Base-by-base conservation (phyloP, 2,797 vertebrate genomes). In the Australoheros facetus region DNA sequence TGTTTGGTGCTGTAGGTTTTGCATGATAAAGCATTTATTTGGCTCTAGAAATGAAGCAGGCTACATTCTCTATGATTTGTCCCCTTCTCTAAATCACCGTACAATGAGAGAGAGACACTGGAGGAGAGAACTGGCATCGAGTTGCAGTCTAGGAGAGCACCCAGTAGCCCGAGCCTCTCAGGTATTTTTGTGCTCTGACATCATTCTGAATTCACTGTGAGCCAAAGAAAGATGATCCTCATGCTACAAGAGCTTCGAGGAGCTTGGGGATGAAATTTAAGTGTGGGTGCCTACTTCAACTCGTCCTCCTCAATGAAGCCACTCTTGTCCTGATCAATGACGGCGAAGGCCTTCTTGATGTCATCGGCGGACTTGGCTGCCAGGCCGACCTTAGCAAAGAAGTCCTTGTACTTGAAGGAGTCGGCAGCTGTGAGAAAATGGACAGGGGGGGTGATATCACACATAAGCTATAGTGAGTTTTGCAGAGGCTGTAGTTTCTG, bases 221-320 rank as follows among this genome's bases (percentile, higher is more conserved):
- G 26, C 75, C 60, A 66, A 54, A 71, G 79, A 83, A 86, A 88
- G 62, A 37, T 34, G 66, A 87, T 88, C 73, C 60, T 37, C 23
- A 28, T n/a, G 19, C 75, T 66, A 59, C 37, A 58, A 73, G 70
- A 48, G 58, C 77, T 64, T 17, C 1, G 19, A 69, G 11, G 13
- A n/a, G 59, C 73, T 70, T 54, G 34, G 56, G 77, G 12, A 45
- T 86, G 48, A 76, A 86, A 59, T 75, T 23, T 59, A 77, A 88
- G 76, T 86, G 53, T 39, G 21, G 56, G 11, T 71, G 64, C 89
- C 3, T 95, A 97, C 96, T 95, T 94, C 75, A 96, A 95, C 88
- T 97, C 96, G 0, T 97, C 96, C 91, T 97, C 96, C 95, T 97
- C 96, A 73, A 96, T 96, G 94, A 93, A 97, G 88, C 95, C 95